These are phyloP conservation scores for Circaetus cinerascens DNA, from an alignment of 2,113 vertebrate genomes.

Conservation along the genomic window DNA sequence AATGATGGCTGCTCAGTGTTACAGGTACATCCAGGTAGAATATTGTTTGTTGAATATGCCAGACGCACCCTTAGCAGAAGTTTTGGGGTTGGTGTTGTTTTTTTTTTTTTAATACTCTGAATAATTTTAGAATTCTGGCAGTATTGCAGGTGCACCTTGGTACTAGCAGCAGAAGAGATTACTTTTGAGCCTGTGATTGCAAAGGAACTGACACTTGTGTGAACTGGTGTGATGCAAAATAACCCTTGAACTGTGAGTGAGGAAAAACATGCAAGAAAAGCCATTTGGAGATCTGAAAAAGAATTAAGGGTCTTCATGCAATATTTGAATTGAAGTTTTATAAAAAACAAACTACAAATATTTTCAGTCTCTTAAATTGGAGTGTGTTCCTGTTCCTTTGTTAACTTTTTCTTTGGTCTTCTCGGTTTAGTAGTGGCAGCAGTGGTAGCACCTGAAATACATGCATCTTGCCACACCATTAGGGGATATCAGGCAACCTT, in stretches of 20 bases:
- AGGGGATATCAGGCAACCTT: neutral
- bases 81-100: neutral
- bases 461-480: neutral
- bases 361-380: neutral
- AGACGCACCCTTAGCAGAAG: neutral
- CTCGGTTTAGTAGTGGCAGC: neutral
- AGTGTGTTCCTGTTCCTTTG: neutral
- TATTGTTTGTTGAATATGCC: slow-evolving; percentile 13
- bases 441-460: neutral
- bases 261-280: slow-evolving; percentile 38
- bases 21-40: slow-evolving; percentile 36
- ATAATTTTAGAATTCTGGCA: slow-evolving; percentile 45
- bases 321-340: slow-evolving; percentile 30
- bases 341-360: neutral
- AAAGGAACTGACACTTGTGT: slow-evolving; percentile 44
- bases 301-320: slow-evolving; percentile 35
- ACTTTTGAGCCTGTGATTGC: slow-evolving; percentile 48
- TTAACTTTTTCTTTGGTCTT: neutral
- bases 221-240: slow-evolving; percentile 26
- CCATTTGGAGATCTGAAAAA: slow-evolving; percentile 32
- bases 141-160: slow-evolving; percentile 52
- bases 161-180: slow-evolving; percentile 46
- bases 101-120: neutral
- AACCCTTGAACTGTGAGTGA: slow-evolving; percentile 36
- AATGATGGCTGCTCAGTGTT: slow-evolving; percentile 12